Evolutionary conservation across 1,140 invertebrate genomes (phyloP).

Genomic region (Caenorhabditis elegans): WBcel235 BX284606.5:9317001-9317500

Average conservation of each 20-base stretch:
- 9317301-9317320: no score
- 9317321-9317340: no score
- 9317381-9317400: no score
- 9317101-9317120: constrained; percentile 42
- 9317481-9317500: no score
- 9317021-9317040: background rate
- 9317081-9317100: background rate
- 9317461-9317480: no score
- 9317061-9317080: background rate
- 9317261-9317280: no score
- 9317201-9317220: constrained; percentile 46
- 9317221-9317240: constrained; percentile 23
- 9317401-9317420: no score
- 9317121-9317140: constrained; percentile 38
- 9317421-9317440: no score
- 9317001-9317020: background rate
- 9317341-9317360: no score
- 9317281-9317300: no score
- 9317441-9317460: no score
- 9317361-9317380: no score
- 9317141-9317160: constrained; percentile 51
- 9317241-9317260: constrained; percentile 49
- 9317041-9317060: background rate
- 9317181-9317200: constrained; percentile 37
- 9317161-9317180: constrained; percentile 45